Evolutionary conservation across 2,797 vertebrate genomes (phyloP), one percentile per base, ranked within the genome.

Genomic region (Eupleurogrammus muticus): DNA sequence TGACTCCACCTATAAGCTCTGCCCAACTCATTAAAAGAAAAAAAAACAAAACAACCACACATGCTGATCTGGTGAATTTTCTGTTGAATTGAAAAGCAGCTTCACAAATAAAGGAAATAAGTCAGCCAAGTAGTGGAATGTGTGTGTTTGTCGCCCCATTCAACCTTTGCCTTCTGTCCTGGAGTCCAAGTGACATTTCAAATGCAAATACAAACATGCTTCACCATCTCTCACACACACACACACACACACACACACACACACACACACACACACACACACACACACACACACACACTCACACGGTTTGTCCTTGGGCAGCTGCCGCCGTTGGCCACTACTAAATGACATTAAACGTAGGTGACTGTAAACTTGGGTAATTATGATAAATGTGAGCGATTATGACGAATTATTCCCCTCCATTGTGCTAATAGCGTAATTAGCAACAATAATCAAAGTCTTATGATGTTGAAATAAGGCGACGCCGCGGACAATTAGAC

Each of bases 361-460:
- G 88, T 87, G 84, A 89, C 81, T 81, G 87, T 87, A 90, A 90
- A 91, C 85, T 85, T 73, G 77, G 59, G 54, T 88, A 82, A 91
- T 90, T 89, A 87, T 91, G 88, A 91, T 87, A 76, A 90, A 91
- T 90, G 83, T 79, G 83, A 70, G 75, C 66, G 70, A 90, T 91
- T 89, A 89, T 81, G 75, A 86, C 12, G 34, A 81, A 86, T 89
- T 84, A 87, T 84, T 77, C 81, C 47, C 63, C 75, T 80, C 83
- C 86, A 70, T 77, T 81, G 83, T 87, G 70, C 79, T 90, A 91
- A 91, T 91, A 77, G 85, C 32, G 19, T 85, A 87, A 91, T 91
- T 90, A 88, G 86, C 81, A 83, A 87, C 84, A 88, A 88, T 91
- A 90, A 90, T 90, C 86, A 89, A 80, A 84, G 86, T 86, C 79